A percentile compares a stretch with the other conserved stretches of the same genome.
These are phyloP conservation scores for Acanthisitta chloris DNA, from an alignment of 2,113 vertebrate species.

Conservation along the genomic window DNA sequence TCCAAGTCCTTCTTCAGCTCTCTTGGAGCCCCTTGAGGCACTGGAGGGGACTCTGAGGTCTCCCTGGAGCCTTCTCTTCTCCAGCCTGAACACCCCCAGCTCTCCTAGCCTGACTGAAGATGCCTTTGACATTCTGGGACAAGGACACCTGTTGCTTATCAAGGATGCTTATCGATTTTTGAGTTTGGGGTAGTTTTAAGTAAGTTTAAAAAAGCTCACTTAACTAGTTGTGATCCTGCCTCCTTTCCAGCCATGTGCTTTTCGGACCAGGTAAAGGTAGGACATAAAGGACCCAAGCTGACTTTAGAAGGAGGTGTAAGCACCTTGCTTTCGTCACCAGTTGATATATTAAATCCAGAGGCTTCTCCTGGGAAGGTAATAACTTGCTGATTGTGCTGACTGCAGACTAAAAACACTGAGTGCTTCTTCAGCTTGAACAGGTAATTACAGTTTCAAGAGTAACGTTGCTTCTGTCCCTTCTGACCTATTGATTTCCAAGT, in stretches of 20 bases:
- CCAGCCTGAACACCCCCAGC: rapidly evolving
- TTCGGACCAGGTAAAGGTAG: not conserved
- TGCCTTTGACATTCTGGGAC: not conserved
- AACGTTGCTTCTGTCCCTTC: not conserved
- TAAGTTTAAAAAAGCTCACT: rapidly evolving
- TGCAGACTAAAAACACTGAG: not conserved
- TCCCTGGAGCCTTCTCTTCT: not conserved
- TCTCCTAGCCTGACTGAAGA: not conserved
- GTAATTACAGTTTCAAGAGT: not conserved
- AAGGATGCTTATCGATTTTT: rapidly evolving
- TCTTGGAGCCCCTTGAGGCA: not conserved
- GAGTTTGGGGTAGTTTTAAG: rapidly evolving
- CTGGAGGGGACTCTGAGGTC: rapidly evolving
- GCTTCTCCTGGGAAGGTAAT: not conserved
- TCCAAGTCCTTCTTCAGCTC: not conserved
- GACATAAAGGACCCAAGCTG: not conserved
- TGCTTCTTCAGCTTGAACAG: not conserved
- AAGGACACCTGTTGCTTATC: not conserved
- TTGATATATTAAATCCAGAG: not conserved
- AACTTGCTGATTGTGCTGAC: not conserved
- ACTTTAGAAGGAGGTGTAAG: not conserved
- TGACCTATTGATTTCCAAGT: not conserved
- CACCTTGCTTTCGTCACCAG: not conserved
- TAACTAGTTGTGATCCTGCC: rapidly evolving
- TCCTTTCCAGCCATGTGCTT: not conserved